Evolutionary conservation across 2,113 vertebrate genomes (phyloP), one percentile per base, ranked within the genome.

Genomic region (Puma concolor): DNA sequence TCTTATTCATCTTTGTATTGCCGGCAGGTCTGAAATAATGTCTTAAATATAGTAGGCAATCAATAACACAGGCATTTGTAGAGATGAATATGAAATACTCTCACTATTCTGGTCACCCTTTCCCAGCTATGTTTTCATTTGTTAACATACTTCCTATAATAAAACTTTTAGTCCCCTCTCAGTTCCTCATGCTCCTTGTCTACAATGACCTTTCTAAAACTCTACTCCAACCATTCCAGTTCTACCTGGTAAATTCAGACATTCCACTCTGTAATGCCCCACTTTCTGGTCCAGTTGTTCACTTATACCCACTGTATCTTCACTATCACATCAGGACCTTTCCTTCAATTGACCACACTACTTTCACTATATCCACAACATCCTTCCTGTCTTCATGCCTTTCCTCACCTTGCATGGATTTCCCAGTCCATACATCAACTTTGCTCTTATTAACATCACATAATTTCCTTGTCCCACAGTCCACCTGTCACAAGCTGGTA

Each of bases 1-100:
- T 92, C 88, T 96, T 93, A 67, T 16, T 98, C 95, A 97, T 95
- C 72, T 95, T 63, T 44, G 21, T 87, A 71, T 77, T 9, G 38
- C 50, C 2, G 0, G 86, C 33, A 97, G 79, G 71, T 95, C 93
- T 96, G 89, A 97, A 97, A 98, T 76, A 92, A 90, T 91, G 72
- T 95, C 77, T 89, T 91, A 97, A 97, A 95, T 94, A 97, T 57
- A 98, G 88, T 25, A 95, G 82, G 88, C 86, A 88, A 91, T 97
- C 91, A 96, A 89, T 97, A 95, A 97, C 67, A 77, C 12, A 95
- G 72, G 48, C 92, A 94, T 52, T 52, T 87, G 63, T 92, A 88
- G 57, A 96, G 36, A 71, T 90, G 54, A 96, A 80, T 74, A 67
- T 92, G 72, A 97, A 80, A 67, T 88, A 25, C 52, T 44, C 82